Evolutionary conservation across 2,797 vertebrate species (phyloP).

Genomic region (Gymnocypris eckloni): DNA sequence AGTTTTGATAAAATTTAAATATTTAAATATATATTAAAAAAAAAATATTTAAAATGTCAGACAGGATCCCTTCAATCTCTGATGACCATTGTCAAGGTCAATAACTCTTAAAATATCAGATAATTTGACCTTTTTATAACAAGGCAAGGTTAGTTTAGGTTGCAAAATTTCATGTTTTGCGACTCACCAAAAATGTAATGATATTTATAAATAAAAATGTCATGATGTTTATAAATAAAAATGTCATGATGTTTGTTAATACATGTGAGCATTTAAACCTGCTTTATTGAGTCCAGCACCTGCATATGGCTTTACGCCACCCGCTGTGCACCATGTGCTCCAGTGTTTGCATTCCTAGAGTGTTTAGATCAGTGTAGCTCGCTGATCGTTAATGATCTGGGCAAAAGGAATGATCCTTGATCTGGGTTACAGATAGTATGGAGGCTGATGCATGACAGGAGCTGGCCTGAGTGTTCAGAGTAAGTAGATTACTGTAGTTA

Average conservation of each 20-base stretch:
- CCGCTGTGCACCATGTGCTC: background rate
- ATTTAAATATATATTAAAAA: no score
- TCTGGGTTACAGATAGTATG: conserved; percentile 36
- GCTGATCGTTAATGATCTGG: conserved; percentile 34
- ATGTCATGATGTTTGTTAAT: background rate
- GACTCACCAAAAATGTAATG: no score
- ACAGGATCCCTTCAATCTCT: background rate
- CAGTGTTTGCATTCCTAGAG: conserved; percentile 10
- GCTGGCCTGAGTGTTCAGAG: conserved; percentile 23
- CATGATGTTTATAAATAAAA: background rate
- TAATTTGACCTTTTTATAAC: no score
- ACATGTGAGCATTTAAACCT: background rate
- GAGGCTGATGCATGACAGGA: conserved; percentile 35
- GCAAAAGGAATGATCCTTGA: conserved; percentile 7
- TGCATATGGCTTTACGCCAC: background rate
- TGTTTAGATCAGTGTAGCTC: conserved; percentile 40
- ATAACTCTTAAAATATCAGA: no score
- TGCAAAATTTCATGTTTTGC: no score
- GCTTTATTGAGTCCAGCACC: background rate
- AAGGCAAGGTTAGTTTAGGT: no score
- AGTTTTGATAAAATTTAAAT: no score
- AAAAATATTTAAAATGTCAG: no score
- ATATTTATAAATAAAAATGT: background rate
- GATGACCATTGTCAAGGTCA: no score
- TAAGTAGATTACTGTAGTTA: conserved; percentile 59